These are phyloP conservation scores for Hyphantria cunea DNA, from an alignment of 1,140 invertebrate genomes.

Conservation along the genomic window DNA sequence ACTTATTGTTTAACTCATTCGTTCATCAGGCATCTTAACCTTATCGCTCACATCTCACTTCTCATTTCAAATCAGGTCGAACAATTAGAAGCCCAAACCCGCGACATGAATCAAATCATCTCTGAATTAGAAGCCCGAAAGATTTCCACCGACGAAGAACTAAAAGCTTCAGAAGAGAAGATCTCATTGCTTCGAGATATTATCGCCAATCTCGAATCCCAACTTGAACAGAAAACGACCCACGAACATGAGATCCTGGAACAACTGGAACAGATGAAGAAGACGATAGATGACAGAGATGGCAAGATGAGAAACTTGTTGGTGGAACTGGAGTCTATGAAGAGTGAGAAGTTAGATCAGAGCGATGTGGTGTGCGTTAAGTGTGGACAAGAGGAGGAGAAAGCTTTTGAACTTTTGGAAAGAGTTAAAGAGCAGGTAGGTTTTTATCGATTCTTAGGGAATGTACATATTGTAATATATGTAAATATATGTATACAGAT, in stretches of 20 bases:
- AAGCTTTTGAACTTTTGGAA: slow-evolving; percentile 45
- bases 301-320: slow-evolving; percentile 64
- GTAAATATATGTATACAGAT: not conserved
- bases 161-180: slow-evolving; percentile 87
- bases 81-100: slow-evolving; percentile 86
- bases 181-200: slow-evolving; percentile 88
- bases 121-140: slow-evolving; percentile 83
- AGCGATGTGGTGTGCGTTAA: slow-evolving; percentile 51
- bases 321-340: slow-evolving; percentile 66
- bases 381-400: slow-evolving; percentile 53
- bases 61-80: slow-evolving; percentile 82
- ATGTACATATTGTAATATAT: slow-evolving; percentile 49
- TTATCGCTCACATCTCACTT: not conserved
- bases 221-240: slow-evolving; percentile 84
- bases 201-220: slow-evolving; percentile 87
- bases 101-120: slow-evolving; percentile 85
- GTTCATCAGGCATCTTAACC: not conserved
- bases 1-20: not conserved
- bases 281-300: slow-evolving; percentile 72
- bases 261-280: slow-evolving; percentile 66
- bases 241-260: slow-evolving; percentile 73
- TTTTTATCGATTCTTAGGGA: not conserved
- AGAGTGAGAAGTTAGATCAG: slow-evolving; percentile 55
- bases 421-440: slow-evolving; percentile 65
- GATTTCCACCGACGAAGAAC: slow-evolving; percentile 84